Percentiles rank a stretch among this genome's conserved stretches.
phyloP scores from a whole-genome alignment of 2,113 vertebrate species.

The Herpetotheres cachinnans region DNA sequence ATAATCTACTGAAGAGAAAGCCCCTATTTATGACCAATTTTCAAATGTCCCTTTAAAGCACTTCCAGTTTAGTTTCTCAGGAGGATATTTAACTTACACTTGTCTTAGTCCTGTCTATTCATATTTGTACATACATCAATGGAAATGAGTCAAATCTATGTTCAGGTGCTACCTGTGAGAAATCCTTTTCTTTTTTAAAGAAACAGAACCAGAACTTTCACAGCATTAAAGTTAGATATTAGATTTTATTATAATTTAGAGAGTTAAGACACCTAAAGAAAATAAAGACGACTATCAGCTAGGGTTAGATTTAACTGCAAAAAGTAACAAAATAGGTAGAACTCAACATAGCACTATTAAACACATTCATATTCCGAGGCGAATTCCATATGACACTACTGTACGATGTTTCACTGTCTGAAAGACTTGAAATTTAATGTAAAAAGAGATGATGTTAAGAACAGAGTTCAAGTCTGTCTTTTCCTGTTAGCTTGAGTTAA shows the following conservation, averaged over 20 bases:
- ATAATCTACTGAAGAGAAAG: neutral
- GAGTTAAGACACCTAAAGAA: neutral
- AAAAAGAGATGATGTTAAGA: neutral
- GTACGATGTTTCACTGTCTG: neutral
- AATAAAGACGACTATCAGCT: neutral
- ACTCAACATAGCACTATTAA: neutral
- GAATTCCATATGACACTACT: neutral
- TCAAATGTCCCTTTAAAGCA: neutral
- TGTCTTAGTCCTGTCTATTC: neutral
- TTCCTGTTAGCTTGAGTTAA: conserved; percentile 58
- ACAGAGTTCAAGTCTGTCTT: neutral
- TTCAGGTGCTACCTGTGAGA: neutral
- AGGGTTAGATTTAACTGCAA: neutral
- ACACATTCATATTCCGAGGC: neutral
- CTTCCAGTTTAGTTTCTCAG: neutral
- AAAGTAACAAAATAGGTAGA: neutral
- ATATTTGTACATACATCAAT: neutral
- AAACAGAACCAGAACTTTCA: neutral
- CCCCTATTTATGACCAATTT: neutral
- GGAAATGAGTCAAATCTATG: neutral
- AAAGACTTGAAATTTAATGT: neutral
- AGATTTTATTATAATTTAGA: neutral
- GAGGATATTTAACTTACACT: neutral
- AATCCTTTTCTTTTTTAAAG: neutral
- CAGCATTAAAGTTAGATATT: neutral